These are phyloP conservation scores for Dissostichus mawsoni DNA, from an alignment of 2,113 vertebrate genomes.

Conservation along the genomic window DNA sequence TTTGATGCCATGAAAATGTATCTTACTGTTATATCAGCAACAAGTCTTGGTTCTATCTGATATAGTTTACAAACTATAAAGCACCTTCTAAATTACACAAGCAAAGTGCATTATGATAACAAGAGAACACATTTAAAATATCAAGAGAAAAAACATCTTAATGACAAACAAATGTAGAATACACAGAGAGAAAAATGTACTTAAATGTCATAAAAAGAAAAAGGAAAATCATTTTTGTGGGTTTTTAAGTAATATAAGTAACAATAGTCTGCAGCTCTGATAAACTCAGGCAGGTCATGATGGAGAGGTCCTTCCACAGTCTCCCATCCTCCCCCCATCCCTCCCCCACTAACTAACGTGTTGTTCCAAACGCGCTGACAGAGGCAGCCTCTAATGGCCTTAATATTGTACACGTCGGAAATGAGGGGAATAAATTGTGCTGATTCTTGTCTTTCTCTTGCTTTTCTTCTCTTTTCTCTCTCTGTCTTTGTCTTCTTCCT, in stretches of 20 bases:
- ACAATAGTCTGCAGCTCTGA: too few relatives aligned
- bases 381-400: constrained; percentile 79
- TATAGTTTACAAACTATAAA: too few relatives aligned
- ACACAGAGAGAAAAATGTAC: too few relatives aligned
- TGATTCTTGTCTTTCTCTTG: constrained; percentile 80
- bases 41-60: constrained; percentile 51
- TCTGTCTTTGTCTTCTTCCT: constrained; percentile 41
- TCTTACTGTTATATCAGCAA: neutral
- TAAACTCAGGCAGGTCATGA: constrained; percentile 11
- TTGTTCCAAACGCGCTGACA: constrained; percentile 84
- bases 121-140: too few relatives aligned
- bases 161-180: too few relatives aligned
- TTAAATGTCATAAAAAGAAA: too few relatives aligned
- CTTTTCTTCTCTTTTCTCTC: constrained; percentile 36
- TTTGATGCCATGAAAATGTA: neutral
- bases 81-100: too few relatives aligned
- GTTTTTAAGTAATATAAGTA: too few relatives aligned
- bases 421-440: constrained; percentile 83
- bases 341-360: constrained; percentile 78
- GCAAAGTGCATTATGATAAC: too few relatives aligned
- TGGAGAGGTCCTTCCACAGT: constrained; percentile 62
- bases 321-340: constrained; percentile 28
- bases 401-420: constrained; percentile 74
- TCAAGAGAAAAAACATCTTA: too few relatives aligned
- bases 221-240: too few relatives aligned